Evolutionary conservation across 2,888 invertebrate species (phyloP).

Genomic region (Dasypogon diadema): DNA sequence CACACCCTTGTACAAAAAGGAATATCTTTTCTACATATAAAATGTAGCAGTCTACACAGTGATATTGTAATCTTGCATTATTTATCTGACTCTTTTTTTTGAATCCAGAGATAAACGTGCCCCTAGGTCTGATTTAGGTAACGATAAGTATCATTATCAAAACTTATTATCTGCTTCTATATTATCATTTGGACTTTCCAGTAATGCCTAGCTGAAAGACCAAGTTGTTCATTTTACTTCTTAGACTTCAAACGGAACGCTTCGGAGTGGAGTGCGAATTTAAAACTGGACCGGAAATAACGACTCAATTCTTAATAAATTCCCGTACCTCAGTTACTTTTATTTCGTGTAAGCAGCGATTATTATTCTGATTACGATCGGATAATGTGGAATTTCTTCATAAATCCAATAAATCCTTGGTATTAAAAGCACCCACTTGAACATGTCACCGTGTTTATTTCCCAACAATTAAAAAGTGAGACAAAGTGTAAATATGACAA

Average conservation of each 20-base stretch:
- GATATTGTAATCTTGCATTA: slow-evolving; percentile 40
- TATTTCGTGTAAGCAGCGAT: background rate
- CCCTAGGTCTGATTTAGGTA: slow-evolving; percentile 57
- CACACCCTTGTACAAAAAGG: no score
- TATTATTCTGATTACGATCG: slow-evolving; percentile 20
- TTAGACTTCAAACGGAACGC: slow-evolving; percentile 8
- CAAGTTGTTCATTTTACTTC: slow-evolving; percentile 3
- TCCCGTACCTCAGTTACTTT: background rate
- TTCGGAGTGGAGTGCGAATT: background rate
- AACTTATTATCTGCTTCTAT: slow-evolving; percentile 66
- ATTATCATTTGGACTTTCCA: slow-evolving; percentile 60
- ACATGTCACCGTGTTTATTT: slow-evolving; percentile 13
- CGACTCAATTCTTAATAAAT: background rate
- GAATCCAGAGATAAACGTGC: slow-evolving; percentile 56
- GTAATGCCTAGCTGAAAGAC: background rate
- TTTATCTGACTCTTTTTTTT: slow-evolving; percentile 46
- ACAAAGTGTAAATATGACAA: slow-evolving; percentile 36
- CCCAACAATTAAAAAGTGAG: slow-evolving; percentile 37
- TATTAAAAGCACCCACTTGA: slow-evolving; percentile 31
- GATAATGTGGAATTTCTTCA: slow-evolving; percentile 6
- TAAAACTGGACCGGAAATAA: background rate
- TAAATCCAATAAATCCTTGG: slow-evolving; percentile 27
- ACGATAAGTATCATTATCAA: slow-evolving; percentile 69
- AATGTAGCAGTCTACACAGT: slow-evolving; percentile 4
- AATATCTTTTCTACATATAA: no score